Conservation (phyloP, 2,797 vertebrate genomes). For the Lemur catta region DNA sequence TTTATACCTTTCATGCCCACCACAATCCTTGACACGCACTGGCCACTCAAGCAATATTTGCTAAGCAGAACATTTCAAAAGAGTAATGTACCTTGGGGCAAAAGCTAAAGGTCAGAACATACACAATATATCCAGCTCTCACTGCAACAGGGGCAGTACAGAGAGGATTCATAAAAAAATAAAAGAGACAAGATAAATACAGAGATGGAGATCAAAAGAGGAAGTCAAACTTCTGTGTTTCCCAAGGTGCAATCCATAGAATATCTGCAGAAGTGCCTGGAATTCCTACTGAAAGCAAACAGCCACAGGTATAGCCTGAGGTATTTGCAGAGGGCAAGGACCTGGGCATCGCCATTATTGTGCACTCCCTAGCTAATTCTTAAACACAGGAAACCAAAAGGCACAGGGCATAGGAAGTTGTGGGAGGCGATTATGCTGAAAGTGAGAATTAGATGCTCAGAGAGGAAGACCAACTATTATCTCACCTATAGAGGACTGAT, state of each 20-base stretch:
- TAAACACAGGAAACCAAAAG: conserved; percentile 23
- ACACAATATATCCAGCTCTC: background rate
- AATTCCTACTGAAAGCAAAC: background rate
- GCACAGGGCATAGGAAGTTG: background rate
- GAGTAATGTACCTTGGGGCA: background rate
- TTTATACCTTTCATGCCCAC: background rate
- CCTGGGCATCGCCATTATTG: too few species aligned
- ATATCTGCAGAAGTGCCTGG: background rate
- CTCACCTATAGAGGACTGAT: conserved; percentile 39
- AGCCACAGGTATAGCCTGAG: background rate
- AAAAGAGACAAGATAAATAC: background rate
- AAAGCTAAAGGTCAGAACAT: background rate
- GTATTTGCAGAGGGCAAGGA: background rate
- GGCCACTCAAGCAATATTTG: background rate
- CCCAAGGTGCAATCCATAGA: background rate
- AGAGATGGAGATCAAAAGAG: background rate
- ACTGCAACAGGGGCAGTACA: background rate
- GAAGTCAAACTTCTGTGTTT: background rate
- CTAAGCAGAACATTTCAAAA: background rate
- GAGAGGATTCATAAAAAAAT: background rate
- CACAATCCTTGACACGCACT: background rate
- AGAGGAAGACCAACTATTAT: conserved; percentile 56
- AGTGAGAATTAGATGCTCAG: conserved; percentile 18
- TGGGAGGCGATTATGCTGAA: background rate
- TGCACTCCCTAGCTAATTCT: background rate